phyloP scores from a whole-genome alignment of 2,113 vertebrate species.

The Saimiri boliviensis region DNA sequence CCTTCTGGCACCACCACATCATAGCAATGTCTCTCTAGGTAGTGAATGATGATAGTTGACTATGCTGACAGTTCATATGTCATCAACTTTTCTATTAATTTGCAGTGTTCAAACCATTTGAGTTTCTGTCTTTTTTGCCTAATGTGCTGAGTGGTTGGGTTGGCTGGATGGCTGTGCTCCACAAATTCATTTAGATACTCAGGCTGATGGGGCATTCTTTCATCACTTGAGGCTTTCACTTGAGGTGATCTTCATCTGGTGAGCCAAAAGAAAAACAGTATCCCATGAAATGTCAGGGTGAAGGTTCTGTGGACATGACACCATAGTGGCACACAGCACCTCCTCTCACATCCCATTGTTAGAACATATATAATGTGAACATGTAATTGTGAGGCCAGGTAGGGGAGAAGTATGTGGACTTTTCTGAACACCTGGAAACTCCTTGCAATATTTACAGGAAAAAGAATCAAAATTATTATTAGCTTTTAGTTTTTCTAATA shows the following conservation, averaged over 20 bases:
- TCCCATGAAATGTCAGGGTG: too few species aligned
- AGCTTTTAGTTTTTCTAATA: not conserved
- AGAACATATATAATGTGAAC: not conserved
- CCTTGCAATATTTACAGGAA: rapidly evolving
- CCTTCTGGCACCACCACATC: not conserved
- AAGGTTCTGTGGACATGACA: not conserved
- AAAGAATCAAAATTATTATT: not conserved
- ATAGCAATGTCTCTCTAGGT: not conserved
- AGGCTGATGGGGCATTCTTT: not conserved
- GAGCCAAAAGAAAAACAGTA: not conserved
- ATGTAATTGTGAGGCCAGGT: not conserved
- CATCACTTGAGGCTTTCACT: not conserved
- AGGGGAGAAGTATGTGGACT: not conserved
- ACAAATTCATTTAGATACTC: not conserved
- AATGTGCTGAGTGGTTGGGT: not conserved
- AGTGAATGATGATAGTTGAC: not conserved
- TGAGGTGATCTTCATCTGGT: not conserved
- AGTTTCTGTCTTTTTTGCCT: not conserved
- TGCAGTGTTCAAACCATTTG: not conserved
- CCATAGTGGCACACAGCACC: not conserved
- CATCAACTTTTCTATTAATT: not conserved
- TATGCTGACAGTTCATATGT: not conserved
- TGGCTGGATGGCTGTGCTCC: not conserved
- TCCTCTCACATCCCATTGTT: not conserved
- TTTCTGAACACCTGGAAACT: not conserved